Conservation (phyloP, 2,888 invertebrate genomes). For the Drosophila multiciliata region DNA sequence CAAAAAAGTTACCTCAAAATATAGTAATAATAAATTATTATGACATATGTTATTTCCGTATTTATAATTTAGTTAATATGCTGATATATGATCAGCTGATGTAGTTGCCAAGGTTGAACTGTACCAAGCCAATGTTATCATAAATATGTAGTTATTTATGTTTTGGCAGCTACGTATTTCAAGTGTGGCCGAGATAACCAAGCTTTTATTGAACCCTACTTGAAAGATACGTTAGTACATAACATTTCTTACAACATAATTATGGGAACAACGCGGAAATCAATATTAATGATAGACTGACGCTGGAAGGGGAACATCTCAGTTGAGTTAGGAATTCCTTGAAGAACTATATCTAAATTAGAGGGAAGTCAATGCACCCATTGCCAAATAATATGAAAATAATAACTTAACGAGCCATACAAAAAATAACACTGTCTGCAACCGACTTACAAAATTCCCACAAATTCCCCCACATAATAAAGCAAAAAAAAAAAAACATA, state of each 20-base stretch:
- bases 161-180: conserved; percentile 7
- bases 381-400: conserved; percentile 13
- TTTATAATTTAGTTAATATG: neutral
- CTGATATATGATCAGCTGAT: neutral
- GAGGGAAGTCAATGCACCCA: conserved; percentile 3
- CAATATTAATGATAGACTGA: neutral
- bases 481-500: neutral
- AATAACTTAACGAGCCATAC: conserved; percentile 13
- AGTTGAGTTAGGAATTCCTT: neutral
- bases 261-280: neutral
- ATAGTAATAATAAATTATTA: neutral
- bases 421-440: neutral
- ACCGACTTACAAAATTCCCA: neutral
- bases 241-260: conserved; percentile 3
- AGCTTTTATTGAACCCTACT: conserved; percentile 2
- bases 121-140: neutral
- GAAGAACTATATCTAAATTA: conserved; percentile 15
- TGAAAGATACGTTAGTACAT: conserved; percentile 14
- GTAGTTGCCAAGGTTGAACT: neutral
- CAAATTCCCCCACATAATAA: neutral
- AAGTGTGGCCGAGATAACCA: neutral
- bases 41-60: neutral
- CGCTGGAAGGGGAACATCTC: neutral
- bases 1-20: neutral
- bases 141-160: neutral